These are phyloP conservation scores for Metacarcinus magister DNA, from an alignment of 2,888 invertebrate species.

Conservation along the genomic window DNA sequence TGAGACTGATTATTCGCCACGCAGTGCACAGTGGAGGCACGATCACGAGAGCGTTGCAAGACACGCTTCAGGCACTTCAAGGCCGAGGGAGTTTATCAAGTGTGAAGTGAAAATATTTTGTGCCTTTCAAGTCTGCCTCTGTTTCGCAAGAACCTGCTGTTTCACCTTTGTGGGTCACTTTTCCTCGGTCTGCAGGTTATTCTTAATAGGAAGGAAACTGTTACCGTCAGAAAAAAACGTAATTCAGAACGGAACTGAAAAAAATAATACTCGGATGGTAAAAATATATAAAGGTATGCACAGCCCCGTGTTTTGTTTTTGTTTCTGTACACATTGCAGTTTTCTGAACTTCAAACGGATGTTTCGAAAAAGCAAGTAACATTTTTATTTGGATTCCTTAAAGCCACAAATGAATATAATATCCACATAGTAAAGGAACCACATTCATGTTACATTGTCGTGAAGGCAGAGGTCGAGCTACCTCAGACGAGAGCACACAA, in stretches of 20 bases:
- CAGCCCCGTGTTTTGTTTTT: background rate
- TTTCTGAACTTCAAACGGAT: background rate
- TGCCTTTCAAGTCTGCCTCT: conserved; percentile 15
- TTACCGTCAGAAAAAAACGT: background rate
- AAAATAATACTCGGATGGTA: background rate
- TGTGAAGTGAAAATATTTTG: conserved; percentile 45
- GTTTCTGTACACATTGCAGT: background rate
- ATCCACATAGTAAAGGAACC: background rate
- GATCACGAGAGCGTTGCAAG: conserved; percentile 34
- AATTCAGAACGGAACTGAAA: background rate
- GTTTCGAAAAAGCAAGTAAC: background rate
- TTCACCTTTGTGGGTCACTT: background rate
- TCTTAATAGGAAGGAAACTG: background rate
- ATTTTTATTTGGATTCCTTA: background rate
- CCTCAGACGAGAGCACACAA: conserved; percentile 32
- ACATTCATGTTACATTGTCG: background rate
- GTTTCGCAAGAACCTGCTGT: background rate
- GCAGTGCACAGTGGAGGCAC: background rate
- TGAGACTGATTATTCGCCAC: background rate
- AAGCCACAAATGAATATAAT: background rate
- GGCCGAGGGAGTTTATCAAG: conserved; percentile 35
- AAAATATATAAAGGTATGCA: conserved; percentile 2
- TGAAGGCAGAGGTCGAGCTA: background rate
- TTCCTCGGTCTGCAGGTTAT: background rate
- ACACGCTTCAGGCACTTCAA: conserved; percentile 36